A percentile compares a stretch with the other conserved stretches of the same genome.
phyloP scores from a whole-genome alignment of 23 tunicate genomes.

The Styela clava region DNA sequence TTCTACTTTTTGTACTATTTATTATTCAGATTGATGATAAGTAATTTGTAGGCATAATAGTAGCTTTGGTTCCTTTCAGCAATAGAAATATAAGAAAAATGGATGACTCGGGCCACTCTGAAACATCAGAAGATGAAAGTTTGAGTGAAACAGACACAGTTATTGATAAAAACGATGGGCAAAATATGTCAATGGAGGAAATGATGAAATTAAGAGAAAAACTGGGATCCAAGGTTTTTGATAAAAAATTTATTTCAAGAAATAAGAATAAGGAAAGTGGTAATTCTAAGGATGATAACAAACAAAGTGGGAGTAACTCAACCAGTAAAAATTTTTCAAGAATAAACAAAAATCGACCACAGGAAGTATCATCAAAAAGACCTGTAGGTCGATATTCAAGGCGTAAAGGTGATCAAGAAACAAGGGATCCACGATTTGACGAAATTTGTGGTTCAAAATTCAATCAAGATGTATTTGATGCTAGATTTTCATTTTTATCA shows the following conservation, averaged over 20 bases:
- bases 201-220: constrained; percentile 4
- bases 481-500: constrained; percentile 48
- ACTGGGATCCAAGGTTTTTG: constrained; percentile 18
- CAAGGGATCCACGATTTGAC: constrained; percentile 91
- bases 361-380: constrained; percentile 62
- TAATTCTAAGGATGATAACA: not conserved
- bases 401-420: not conserved
- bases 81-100: no score
- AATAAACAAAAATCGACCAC: constrained; percentile 60
- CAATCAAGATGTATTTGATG: constrained; percentile 63
- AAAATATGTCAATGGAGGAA: constrained; percentile 23
- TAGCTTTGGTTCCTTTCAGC: no score
- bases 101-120: no score
- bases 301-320: not conserved
- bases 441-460: constrained; percentile 76
- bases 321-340: constrained; percentile 26
- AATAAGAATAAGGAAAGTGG: not conserved
- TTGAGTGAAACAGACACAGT: not conserved
- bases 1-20: no score
- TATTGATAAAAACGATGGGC: not conserved
- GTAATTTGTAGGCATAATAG: no score
- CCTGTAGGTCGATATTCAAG: constrained; percentile 28
- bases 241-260: not conserved
- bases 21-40: no score
- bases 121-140: not conserved